A percentile compares a stretch with the other conserved stretches of the same genome.
phyloP scores from a whole-genome alignment of 1,140 invertebrate species.

The Drosophila oshimai region DNA sequence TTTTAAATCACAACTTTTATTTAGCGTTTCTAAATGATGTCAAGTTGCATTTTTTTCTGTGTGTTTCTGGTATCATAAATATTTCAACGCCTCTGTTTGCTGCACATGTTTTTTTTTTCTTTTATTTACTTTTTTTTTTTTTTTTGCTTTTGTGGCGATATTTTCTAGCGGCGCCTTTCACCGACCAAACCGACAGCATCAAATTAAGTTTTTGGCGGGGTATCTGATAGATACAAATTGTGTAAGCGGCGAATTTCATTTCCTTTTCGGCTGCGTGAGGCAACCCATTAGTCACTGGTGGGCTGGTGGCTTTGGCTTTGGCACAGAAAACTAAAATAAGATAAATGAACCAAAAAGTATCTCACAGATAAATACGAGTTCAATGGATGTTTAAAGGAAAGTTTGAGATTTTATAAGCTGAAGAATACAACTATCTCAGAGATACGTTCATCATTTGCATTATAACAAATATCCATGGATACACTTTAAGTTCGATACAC shows the following conservation, averaged over 20 bases:
- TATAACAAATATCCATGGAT: background rate
- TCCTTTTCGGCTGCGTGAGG: conserved; percentile 44
- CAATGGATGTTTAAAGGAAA: too few relatives aligned
- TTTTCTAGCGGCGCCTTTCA: conserved; percentile 64
- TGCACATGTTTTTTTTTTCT: conserved; percentile 8
- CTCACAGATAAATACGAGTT: conserved; percentile 17
- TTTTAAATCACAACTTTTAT: too few relatives aligned
- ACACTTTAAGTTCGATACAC: conserved; percentile 8
- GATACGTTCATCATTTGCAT: background rate
- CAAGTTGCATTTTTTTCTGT: conserved; percentile 24
- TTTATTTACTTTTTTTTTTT: conserved; percentile 7
- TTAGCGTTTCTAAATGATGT: background rate
- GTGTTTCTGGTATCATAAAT: conserved; percentile 64
- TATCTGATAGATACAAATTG: conserved; percentile 59
- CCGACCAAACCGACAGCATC: conserved; percentile 5
- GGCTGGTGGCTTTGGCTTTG: conserved; percentile 5
- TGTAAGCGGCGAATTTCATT: conserved; percentile 53
- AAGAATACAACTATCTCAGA: conserved; percentile 17
- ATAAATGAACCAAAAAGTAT: conserved; percentile 12
- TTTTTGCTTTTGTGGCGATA: conserved; percentile 11
- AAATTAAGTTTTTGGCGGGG: conserved; percentile 15
- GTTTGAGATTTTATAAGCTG: too few relatives aligned
- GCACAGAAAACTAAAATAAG: conserved; percentile 5
- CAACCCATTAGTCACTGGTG: conserved; percentile 58
- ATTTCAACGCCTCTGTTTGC: conserved; percentile 70